Conservation (phyloP, 2,113 vertebrate species). For the Cavia porcellus region DNA sequence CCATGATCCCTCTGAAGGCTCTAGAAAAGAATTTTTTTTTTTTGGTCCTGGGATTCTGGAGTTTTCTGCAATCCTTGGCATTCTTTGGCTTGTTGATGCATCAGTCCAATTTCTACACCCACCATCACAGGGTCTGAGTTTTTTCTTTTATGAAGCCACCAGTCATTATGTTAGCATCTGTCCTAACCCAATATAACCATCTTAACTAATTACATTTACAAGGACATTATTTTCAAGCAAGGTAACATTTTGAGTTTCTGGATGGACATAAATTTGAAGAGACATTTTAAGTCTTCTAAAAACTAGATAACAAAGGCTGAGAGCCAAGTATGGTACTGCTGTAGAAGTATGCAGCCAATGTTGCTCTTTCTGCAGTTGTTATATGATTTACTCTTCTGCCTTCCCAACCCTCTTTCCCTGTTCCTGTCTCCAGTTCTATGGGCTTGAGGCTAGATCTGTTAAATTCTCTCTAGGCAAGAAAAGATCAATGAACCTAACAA, state of each 20-base stretch:
- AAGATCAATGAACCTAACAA: not conserved
- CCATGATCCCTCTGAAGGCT: not conserved
- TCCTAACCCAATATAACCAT: not conserved
- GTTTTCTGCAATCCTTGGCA: not conserved
- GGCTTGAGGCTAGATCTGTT: not conserved
- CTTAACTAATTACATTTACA: not conserved
- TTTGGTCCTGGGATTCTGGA: not conserved
- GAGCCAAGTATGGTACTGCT: not conserved
- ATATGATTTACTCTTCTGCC: not conserved
- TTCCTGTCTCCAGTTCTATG: not conserved
- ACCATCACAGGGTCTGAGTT: not conserved
- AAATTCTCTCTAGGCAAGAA: not conserved
- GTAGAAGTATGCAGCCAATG: no score
- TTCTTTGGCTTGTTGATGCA: not conserved
- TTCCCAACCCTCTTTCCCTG: not conserved
- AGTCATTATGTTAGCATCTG: not conserved
- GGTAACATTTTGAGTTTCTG: not conserved
- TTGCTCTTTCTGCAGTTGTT: rapidly evolving
- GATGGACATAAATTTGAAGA: not conserved
- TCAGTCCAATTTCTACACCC: not conserved
- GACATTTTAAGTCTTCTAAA: not conserved
- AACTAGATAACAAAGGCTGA: not conserved
- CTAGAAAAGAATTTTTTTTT: not conserved
- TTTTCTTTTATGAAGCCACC: not conserved
- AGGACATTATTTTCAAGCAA: not conserved